Base-by-base conservation (phyloP, 2,113 vertebrate species). In the Glareola pratincola region DNA sequence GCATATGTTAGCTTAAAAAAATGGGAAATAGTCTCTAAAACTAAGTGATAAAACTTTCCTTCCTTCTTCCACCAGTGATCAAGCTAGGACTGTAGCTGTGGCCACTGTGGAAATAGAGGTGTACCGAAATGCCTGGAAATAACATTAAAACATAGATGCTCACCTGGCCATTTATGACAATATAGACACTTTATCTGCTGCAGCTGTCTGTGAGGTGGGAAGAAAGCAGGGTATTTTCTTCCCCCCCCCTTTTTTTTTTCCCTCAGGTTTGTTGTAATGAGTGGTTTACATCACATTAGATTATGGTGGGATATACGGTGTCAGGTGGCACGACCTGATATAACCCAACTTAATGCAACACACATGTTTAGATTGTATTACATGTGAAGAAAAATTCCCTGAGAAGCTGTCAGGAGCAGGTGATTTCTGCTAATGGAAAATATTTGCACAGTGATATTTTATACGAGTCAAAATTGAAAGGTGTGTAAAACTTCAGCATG, bases 341-440 rank as follows among this genome's bases (percentile, higher is more conserved):
- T 97, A 98, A 98, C 98, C 98, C 97, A 94, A 92, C 97, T 98
- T 98, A 98, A 98, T 98, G 96, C 96, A 97, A 97, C 98, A 96
- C 98, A 98, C 53, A 98, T 98, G 98, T 96, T 97, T 98, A 97
- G 95, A 88, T 97, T 96, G 96, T 98, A 94, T 96, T 98, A 97
- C 97, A 98, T 1, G 53, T 97, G 93, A 78, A 88, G 93, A 97
- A 92, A 98, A 98, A 97, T 95, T 98, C 96, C 97, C 97, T 71
- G 80, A 45, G 92, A 98, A 97, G 97, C 98, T 98, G 96, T 97
- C 92, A 95, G 62, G 97, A 98, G 97, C 98, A 98, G 98, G 98
- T 98, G 98, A 98, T 90, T 98, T 97, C 97, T 98, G 88, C 95
- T 98, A 98, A 97, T 97, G 98, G 98, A 98, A 98, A 97, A 96